Base-by-base conservation (phyloP, 2,113 vertebrate species). In the Vicugna pacos region DNA sequence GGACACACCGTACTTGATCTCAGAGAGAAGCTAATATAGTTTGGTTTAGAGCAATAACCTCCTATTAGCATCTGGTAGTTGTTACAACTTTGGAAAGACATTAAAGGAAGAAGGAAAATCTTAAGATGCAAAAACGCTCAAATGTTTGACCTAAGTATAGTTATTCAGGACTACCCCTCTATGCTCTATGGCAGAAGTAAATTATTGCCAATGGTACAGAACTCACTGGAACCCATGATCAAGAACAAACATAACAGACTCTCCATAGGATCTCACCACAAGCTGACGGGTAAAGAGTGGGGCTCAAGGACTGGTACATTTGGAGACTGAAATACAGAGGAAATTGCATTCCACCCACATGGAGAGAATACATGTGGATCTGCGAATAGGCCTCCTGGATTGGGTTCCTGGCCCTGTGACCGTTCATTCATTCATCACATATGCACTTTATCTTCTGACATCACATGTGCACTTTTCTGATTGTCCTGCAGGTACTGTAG, bases 21-120 rank as follows among this genome's bases (percentile, higher is more conserved):
- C 89, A 69, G 24, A 89, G 48, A 85, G 10, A 73, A 48, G 17
- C 52, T 56, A 26, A 30, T 10, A 46, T 0, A 79, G 16, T 67
- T 92, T 64, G 48, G 19, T 69, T 91, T 83, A 50, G 17, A 70
- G 24, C 19, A 76, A 62, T 46, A 9, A n/a, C 56, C 32, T 80
- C 30, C 42, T 85, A 2, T 79, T 83, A 79, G 56, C 56, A 92
- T 75, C 60, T 85, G 46, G 38, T 60, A 60, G 60, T 46, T 60
- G 19, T 42, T 69, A 79, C 3, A 82, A 38, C 56, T 77, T 91
- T 91, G 46, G 69, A 85, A 52, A 72, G 46, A 85, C 28, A 69
- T 58, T 86, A 64, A 92, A 65, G 20, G 64, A 60, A 52, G 22
- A 87, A 84, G 42, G 12, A 75, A 89, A 67, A 48, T 85, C 26